Conservation (phyloP, 2,888 invertebrate genomes). For the Synanthedon formicaeformis region DNA sequence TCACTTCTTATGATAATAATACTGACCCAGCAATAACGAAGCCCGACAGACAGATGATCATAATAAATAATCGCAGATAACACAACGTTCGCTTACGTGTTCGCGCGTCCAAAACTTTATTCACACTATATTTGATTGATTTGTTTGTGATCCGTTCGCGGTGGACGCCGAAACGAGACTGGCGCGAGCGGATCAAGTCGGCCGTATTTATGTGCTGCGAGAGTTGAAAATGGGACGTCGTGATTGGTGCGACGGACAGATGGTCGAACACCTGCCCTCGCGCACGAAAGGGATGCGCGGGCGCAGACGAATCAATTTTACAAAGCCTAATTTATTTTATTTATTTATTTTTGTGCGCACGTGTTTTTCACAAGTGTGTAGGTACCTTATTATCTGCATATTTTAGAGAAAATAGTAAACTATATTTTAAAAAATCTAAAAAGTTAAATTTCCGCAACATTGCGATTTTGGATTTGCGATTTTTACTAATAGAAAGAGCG, state of each 20-base stretch:
- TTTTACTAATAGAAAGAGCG: too few species aligned
- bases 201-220: not conserved
- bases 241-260: not conserved
- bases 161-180: not conserved
- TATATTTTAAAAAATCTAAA: too few species aligned
- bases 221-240: not conserved
- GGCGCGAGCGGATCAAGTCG: not conserved
- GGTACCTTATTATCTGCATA: too few species aligned
- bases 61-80: constrained; percentile 10
- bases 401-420: too few species aligned
- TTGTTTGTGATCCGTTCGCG: not conserved
- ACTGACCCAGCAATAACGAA: constrained; percentile 64
- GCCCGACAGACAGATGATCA: constrained; percentile 67
- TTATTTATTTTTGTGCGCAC: not conserved
- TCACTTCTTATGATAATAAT: too few species aligned
- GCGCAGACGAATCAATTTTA: too few species aligned
- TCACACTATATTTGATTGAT: too few species aligned
- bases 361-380: not conserved
- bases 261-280: not conserved
- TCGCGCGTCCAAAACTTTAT: too few species aligned
- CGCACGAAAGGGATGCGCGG: not conserved
- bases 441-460: too few species aligned
- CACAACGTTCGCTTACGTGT: not conserved
- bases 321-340: not conserved
- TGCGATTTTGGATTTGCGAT: too few species aligned